Conservation (phyloP, 1,140 invertebrate species). For the Sarcophaga bullata region DNA sequence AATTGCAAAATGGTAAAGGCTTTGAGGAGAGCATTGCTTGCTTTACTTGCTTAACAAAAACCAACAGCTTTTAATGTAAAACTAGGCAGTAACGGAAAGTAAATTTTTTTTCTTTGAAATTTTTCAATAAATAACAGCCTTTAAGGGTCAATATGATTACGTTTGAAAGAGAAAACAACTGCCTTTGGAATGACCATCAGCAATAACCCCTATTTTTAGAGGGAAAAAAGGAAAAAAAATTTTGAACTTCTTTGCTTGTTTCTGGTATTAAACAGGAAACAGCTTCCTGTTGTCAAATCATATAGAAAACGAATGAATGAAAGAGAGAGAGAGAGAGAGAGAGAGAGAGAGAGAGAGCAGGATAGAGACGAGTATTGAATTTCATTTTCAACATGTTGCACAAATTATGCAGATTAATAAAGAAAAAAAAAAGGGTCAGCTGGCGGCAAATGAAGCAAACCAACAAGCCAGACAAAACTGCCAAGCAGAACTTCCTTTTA, state of each 20-base stretch:
- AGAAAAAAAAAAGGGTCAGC: not conserved
- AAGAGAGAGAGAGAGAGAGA: too few relatives aligned
- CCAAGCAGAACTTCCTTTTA: too few relatives aligned
- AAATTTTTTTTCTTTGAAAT: too few relatives aligned
- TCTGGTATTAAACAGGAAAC: not conserved
- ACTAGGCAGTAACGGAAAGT: too few relatives aligned
- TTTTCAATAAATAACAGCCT: too few relatives aligned
- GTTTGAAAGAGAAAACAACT: not conserved
- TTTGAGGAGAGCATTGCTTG: too few relatives aligned
- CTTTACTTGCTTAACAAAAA: too few relatives aligned
- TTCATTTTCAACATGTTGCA: conserved; percentile 18
- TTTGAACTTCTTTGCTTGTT: not conserved
- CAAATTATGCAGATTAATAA: conserved; percentile 2
- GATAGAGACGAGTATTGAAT: not conserved
- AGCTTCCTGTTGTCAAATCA: not conserved
- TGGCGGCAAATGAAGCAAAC: not conserved
- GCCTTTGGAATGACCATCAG: not conserved
- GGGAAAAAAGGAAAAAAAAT: not conserved
- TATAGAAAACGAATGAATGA: too few relatives aligned
- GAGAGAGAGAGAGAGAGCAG: too few relatives aligned
- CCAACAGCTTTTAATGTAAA: too few relatives aligned
- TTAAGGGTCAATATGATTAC: not conserved
- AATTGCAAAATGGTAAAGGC: too few relatives aligned
- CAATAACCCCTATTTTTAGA: not conserved
- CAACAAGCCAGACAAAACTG: not conserved